Evolutionary conservation across 2,888 invertebrate genomes (phyloP), one percentile per base, ranked within the genome.

Genomic region (Corythucha ciliata): DNA sequence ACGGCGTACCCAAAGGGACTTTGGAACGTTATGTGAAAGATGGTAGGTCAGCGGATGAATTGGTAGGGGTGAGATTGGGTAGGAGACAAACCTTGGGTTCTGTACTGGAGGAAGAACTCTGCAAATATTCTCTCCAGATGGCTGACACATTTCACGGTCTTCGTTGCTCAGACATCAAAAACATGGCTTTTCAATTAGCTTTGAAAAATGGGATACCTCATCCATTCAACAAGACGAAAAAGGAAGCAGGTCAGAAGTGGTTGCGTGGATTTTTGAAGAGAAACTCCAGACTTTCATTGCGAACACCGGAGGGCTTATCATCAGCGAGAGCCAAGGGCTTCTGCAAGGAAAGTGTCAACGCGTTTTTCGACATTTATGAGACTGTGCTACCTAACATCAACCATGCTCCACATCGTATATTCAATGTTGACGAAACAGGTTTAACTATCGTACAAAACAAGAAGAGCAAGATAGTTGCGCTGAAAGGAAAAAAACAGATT

Each of bases 381-480:
- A 18, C 16, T 21, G 22, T 18, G 14, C 16, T 46, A 10, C 18
- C 29, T 7, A 45, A 52, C 34, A 14, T 29, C 18, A 24, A 53
- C 21, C 10, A 14, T 42, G 22, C 21, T 22, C 42, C 51, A 12
- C n/a, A 34, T 25, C 46, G 48, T 18, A 22, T 65, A 22, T 66
- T 58, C 48, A 67, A 67, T 49, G 62, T 65, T 1, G 65, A 68
- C 54, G 66, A 67, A 57, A 65, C 65, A 20, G 67, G 66, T 4
- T 51, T 68, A 7, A 54, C 63, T 18, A 58, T 62, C n/a, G 64
- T 66, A 4, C 65, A 60, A 53, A 62, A 60, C n/a, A 61, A 60
- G 53, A 59, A 63, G 32, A 58, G 60, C n/a, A 50, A 62, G 57
- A 58, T 66, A 20, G 48, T 66, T 26, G 60, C 59, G 12, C 56